Conservation (phyloP, 2,113 vertebrate genomes). For the Hemicordylus capensis region DNA sequence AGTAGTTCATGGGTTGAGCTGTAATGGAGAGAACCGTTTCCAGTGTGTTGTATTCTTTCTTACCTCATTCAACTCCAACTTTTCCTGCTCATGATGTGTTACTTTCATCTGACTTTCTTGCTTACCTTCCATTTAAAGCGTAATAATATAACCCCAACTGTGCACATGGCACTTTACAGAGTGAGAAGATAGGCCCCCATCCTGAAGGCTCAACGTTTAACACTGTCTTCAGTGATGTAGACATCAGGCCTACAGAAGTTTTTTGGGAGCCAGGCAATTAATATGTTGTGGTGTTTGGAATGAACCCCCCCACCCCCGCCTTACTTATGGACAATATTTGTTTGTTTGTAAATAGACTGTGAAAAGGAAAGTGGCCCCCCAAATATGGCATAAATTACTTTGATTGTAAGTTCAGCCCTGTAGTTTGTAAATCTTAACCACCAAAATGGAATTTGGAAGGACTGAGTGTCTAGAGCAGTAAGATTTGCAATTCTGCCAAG, state of each 20-base stretch:
- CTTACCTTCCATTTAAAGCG: not conserved
- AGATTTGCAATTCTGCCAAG: not conserved
- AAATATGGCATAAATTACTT: not conserved
- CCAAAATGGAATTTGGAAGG: not conserved
- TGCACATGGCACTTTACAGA: too few relatives aligned
- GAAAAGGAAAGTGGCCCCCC: not conserved
- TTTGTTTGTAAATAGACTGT: not conserved
- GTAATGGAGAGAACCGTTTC: not conserved
- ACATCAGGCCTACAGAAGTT: not conserved
- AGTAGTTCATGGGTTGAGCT: not conserved
- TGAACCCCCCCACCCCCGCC: not conserved
- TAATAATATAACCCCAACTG: too few relatives aligned
- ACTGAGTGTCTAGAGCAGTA: not conserved
- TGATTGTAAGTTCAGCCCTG: not conserved
- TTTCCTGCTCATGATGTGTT: not conserved
- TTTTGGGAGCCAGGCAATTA: not conserved
- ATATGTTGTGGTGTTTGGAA: not conserved
- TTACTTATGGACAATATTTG: not conserved
- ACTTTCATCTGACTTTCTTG: not conserved
- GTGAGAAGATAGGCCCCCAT: too few relatives aligned
- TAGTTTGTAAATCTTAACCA: not conserved
- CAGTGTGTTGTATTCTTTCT: not conserved
- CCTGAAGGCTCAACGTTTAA: too few relatives aligned
- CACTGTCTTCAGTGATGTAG: too few relatives aligned
- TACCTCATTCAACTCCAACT: not conserved